phyloP scores from a whole-genome alignment of 2,113 vertebrate genomes.

The Trinectes maculatus region DNA sequence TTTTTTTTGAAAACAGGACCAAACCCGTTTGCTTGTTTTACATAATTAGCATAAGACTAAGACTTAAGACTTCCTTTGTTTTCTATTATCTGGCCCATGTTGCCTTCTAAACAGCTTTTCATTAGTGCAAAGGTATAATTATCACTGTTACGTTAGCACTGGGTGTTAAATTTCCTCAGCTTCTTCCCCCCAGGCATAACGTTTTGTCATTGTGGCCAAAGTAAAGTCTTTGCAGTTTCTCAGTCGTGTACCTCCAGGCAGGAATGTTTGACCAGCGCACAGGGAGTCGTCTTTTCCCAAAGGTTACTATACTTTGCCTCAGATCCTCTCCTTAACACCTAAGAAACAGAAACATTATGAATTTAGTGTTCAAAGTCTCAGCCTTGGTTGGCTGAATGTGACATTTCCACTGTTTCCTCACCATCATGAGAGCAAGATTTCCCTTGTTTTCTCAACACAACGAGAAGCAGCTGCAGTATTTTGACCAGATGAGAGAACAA shows the following conservation, averaged over 20 bases:
- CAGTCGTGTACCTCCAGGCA: background rate
- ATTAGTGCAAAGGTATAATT: background rate
- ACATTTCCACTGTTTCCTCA: background rate
- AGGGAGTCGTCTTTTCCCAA: background rate
- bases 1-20: too few species aligned
- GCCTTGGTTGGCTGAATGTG: background rate
- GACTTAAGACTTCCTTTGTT: too few species aligned
- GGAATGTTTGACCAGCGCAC: background rate
- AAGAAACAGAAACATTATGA: background rate
- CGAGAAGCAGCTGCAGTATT: background rate
- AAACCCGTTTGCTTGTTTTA: too few species aligned
- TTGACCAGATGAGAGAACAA: background rate
- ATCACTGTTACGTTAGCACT: background rate
- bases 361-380: background rate
- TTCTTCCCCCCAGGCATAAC: background rate
- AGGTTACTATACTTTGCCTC: background rate
- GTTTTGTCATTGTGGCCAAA: background rate
- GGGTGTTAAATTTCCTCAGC: background rate
- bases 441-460: background rate
- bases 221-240: background rate
- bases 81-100: background rate
- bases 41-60: too few species aligned
- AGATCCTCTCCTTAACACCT: background rate
- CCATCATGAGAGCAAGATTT: background rate
- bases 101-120: background rate